Evolutionary conservation across 2,797 vertebrate genomes (phyloP).

Genomic region (Sus cebifrons): DNA sequence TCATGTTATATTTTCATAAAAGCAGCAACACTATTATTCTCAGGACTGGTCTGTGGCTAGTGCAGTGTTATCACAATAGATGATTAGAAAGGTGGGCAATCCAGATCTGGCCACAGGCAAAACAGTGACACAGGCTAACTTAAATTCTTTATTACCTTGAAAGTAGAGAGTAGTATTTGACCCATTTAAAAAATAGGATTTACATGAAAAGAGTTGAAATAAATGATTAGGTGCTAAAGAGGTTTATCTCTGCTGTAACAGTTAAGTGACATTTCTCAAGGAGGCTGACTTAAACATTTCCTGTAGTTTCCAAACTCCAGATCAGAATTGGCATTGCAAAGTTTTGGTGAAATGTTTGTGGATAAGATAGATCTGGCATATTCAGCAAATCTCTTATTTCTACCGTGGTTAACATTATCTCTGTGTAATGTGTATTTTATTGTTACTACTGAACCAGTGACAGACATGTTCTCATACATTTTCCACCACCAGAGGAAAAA

Average conservation of each 20-base stretch:
- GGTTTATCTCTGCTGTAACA: background rate
- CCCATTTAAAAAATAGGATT: background rate
- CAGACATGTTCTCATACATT: background rate
- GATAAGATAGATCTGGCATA: background rate
- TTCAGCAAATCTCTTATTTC: background rate
- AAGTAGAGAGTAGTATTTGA: background rate
- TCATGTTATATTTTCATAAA: background rate
- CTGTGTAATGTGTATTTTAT: background rate
- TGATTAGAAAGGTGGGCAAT: background rate
- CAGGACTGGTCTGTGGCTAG: background rate
- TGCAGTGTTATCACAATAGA: background rate
- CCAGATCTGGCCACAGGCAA: background rate
- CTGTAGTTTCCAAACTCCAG: background rate
- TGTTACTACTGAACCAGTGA: background rate
- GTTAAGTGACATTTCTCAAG: background rate
- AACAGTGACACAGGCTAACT: background rate
- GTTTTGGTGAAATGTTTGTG: background rate
- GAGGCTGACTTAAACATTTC: background rate
- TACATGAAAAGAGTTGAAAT: slow-evolving; percentile 27
- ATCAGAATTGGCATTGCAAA: background rate
- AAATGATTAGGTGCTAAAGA: background rate
- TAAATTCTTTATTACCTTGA: background rate
- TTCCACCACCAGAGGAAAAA: background rate
- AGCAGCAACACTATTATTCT: background rate
- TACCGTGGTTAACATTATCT: background rate